Evolutionary conservation across 2,113 vertebrate species (phyloP), one percentile per base, ranked within the genome.

Genomic region (Onychostoma macrolepis): DNA sequence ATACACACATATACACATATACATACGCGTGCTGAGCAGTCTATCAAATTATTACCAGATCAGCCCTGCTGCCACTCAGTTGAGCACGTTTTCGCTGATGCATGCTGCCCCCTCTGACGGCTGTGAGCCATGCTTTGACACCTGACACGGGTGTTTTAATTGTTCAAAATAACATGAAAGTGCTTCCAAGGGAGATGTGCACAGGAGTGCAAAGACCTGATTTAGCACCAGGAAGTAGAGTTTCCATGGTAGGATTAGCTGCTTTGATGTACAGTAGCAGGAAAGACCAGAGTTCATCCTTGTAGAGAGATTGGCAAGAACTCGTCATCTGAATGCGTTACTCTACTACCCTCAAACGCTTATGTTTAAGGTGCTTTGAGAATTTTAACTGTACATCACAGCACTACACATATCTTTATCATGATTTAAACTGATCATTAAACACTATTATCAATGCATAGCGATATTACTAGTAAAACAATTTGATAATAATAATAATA

Each of bases 201-300:
- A 38, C 4, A 45, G 43, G n/a, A 13, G 13, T 12, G 36, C 30
- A 76, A 75, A 53, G 33, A 50, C 30, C 24, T 17, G 53, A 41
- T 82, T 76, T 82, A 75, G 71, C 71, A 84, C 67, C 65, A 30
- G 83, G 28, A 53, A 56, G n/a, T 65, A 17, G 78, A 71, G 67
- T 83, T 84, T 45, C 45, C 65, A 28, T 36, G 41, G 87, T 43
- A 75, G 67, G 56, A 81, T 76, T 88, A 79, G 58, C 41, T 80
- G 26, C 65, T 88, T 50, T 85, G 83, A 75, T 67, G 87, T n/a
- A n/a, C n/a, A n/a, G n/a, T 80, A 45, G 15, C 30, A 67, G 69
- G 79, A 65, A 58, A 79, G 58, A 38, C 76, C 75, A 24, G 43
- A 71, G 78, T 19, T 74, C 45, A 85, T 12, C 26, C 15, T 43